Base-by-base conservation (phyloP, 2,113 vertebrate species). In the Paraplagusia blochii region DNA sequence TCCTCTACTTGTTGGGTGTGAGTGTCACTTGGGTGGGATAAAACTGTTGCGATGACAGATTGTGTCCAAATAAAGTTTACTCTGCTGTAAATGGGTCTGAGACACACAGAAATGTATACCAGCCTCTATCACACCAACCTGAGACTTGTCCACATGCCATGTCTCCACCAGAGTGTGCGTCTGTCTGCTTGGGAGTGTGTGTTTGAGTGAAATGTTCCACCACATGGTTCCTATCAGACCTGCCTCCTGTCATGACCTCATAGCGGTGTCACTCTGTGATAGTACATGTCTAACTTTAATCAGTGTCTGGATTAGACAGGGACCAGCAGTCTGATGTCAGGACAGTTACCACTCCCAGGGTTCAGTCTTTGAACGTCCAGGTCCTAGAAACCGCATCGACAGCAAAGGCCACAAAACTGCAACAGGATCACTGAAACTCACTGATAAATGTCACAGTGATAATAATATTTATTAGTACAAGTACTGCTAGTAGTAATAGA, bases 141-240 rank as follows among this genome's bases (percentile, higher is more conserved):
- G 58, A 74, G 62, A 76, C 45, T 53, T 79, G 66, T 73, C 57
- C 46, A 17, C 29, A 53, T 71, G 71, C 69, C 84, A 82, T 63
- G 54, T 65, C 74, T 13, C 66, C 65, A 63, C 58, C 58, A 1
- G 44, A 54, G 51, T 29, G 22, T 69, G 63, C 60, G 46, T 43
- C 57, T 50, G 45, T 62, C 43, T 64, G 16, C 70, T 48, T 58
- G 47, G 19, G 19, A 63, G 59, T 63, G 46, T 48, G 62, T 48
- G 46, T 66, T 22, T 19, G 39, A 76, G 80, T 75, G 66, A 83
- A 85, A 62, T 34, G 53, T 54, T 68, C 38, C 71, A 62, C 65
- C 40, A 60, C 40, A 3, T 52, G 11, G 34, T 79, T 82, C 81
- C 74, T 72, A 83, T 59, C 59, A 65, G 49, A 19, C 44, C 38